Conservation (phyloP, 2,888 invertebrate genomes). For the Protodeltote pygarga region DNA sequence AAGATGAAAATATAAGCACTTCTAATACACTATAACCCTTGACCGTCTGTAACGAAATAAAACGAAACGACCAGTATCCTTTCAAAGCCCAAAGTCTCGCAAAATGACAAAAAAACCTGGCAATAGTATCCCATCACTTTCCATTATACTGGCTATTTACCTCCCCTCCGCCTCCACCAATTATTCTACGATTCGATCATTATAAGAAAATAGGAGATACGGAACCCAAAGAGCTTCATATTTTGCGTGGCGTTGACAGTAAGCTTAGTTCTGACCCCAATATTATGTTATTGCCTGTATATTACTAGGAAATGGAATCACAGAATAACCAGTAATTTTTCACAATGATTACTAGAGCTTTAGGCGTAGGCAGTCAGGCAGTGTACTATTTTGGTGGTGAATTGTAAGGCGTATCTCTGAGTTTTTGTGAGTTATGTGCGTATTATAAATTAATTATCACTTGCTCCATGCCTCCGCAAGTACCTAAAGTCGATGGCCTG, state of each 20-base stretch:
- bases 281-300: constrained; percentile 23
- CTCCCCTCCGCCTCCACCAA: no score
- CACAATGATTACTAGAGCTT: no score
- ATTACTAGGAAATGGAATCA: not conserved
- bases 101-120: not conserved
- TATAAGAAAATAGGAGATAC: constrained; percentile 29
- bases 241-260: constrained; percentile 41
- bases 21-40: not conserved
- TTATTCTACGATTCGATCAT: constrained; percentile 33
- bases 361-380: no score
- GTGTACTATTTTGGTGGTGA: no score
- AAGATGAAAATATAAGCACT: not conserved
- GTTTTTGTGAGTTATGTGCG: no score
- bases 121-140: constrained; percentile 1
- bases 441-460: no score
- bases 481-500: no score
- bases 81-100: not conserved
- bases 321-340: constrained; percentile 17
- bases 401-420: no score
- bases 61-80: not conserved
- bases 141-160: not conserved
- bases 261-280: constrained; percentile 40
- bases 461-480: no score
- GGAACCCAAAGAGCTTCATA: constrained; percentile 29
- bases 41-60: not conserved